Evolutionary conservation across 2,113 vertebrate species (phyloP).

Genomic region (Melospiza melodia): DNA sequence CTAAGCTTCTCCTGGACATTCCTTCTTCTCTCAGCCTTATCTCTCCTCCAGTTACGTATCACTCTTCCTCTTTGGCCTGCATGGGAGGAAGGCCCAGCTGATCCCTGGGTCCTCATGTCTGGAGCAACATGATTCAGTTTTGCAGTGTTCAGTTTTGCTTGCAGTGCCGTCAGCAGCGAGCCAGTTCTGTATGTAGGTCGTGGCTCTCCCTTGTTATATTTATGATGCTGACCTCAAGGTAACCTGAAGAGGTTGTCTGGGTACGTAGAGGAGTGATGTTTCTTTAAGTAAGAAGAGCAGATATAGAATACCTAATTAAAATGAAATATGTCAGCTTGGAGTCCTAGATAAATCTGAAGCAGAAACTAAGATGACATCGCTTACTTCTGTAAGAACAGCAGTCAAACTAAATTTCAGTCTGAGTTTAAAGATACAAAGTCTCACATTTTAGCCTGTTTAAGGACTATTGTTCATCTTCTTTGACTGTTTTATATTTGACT

Average conservation of each 20-base stretch:
- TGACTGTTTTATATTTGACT: neutral
- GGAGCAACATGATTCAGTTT: neutral
- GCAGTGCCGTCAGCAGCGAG: neutral
- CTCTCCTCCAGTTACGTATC: neutral
- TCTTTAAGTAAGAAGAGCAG: constrained; percentile 25
- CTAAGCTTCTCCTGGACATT: neutral
- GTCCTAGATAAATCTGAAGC: constrained; percentile 23
- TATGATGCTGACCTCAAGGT: constrained; percentile 12
- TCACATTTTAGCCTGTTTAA: neutral
- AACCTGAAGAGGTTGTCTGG: constrained; percentile 1
- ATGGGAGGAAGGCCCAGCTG: neutral
- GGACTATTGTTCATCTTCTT: neutral
- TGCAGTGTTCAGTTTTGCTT: neutral
- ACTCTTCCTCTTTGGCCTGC: neutral
- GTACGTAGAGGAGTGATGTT: neutral
- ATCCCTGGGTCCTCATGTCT: neutral
- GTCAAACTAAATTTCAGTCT: neutral
- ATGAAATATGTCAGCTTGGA: constrained; percentile 28
- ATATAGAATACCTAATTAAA: constrained; percentile 39
- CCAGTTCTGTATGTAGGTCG: neutral
- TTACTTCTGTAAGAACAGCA: constrained; percentile 7
- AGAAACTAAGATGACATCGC: constrained; percentile 40
- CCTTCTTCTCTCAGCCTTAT: neutral
- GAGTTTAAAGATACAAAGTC: neutral
- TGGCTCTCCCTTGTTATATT: neutral